Conservation (phyloP, 2,888 invertebrate species). For the Eupsilia transversa region DNA sequence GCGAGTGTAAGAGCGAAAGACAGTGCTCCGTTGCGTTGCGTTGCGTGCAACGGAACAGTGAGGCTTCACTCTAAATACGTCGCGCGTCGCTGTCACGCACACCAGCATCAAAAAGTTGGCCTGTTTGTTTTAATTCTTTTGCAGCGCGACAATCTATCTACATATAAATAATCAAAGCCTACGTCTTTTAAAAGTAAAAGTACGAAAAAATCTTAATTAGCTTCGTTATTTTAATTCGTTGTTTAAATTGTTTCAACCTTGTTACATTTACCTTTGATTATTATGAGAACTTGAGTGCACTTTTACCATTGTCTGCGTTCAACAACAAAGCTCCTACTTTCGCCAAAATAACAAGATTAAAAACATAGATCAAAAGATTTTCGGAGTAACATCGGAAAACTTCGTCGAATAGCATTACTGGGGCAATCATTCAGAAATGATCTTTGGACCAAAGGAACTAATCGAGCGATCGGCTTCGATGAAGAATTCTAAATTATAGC, state of each 20-base stretch:
- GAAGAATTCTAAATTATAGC: constrained; percentile 25
- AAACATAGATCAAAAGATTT: constrained; percentile 48
- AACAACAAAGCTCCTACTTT: constrained; percentile 43
- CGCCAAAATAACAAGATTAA: constrained; percentile 48
- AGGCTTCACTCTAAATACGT: no score
- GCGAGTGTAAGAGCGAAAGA: no score
- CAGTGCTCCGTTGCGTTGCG: no score
- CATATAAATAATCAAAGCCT: neutral
- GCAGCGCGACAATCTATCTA: no score
- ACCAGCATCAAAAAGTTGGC: no score
- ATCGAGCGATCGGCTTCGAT: constrained; percentile 35
- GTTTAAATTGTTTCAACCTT: constrained; percentile 40
- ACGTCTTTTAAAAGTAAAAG: constrained; percentile 46
- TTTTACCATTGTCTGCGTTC: constrained; percentile 60
- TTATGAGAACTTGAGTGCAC: constrained; percentile 51
- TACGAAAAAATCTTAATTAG: constrained; percentile 40
- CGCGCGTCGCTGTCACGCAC: no score
- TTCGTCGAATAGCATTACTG: constrained; percentile 35
- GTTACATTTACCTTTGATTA: constrained; percentile 36
- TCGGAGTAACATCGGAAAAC: constrained; percentile 12
- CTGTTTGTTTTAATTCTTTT: no score
- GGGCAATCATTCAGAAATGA: constrained; percentile 47
- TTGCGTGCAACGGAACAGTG: no score
- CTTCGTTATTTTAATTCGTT: constrained; percentile 29
- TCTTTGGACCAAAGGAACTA: constrained; percentile 42